phyloP scores from a whole-genome alignment of 2,113 vertebrate species.

The Pyxicephalus adspersus region DNA sequence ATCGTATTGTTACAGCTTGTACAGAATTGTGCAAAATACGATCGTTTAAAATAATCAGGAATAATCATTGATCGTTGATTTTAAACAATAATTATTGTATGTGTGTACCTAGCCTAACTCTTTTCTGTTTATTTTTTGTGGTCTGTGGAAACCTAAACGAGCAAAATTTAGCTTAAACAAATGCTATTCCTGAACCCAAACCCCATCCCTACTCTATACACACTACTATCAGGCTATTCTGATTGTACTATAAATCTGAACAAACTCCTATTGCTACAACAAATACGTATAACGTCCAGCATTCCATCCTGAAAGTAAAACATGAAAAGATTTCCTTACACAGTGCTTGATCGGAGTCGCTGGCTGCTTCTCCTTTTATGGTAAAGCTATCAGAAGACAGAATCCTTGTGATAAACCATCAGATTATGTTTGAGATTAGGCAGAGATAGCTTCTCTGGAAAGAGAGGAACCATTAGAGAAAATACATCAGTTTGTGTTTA shows the following conservation, averaged over 20 bases:
- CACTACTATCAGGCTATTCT: no score
- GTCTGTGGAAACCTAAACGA: no score
- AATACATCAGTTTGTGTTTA: neutral
- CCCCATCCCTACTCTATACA: no score
- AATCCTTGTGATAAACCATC: conserved; percentile 64
- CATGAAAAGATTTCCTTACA: conserved; percentile 60
- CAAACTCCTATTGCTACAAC: neutral
- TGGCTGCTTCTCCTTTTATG: conserved; percentile 78
- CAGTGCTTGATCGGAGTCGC: conserved; percentile 41
- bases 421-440: conserved; percentile 66
- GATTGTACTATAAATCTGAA: neutral
- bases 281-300: conserved; percentile 43
- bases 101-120: no score
- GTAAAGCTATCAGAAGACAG: conserved; percentile 65
- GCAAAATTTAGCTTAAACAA: no score
- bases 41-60: no score
- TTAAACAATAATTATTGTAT: no score
- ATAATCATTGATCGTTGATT: no score
- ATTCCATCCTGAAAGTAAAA: conserved; percentile 56
- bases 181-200: neutral
- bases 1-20: no score
- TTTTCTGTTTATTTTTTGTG: no score
- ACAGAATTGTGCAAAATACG: no score
- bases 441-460: conserved; percentile 62
- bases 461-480: neutral